Conservation (phyloP, 2,797 vertebrate genomes). For the Lutjanus campechanus region DNA sequence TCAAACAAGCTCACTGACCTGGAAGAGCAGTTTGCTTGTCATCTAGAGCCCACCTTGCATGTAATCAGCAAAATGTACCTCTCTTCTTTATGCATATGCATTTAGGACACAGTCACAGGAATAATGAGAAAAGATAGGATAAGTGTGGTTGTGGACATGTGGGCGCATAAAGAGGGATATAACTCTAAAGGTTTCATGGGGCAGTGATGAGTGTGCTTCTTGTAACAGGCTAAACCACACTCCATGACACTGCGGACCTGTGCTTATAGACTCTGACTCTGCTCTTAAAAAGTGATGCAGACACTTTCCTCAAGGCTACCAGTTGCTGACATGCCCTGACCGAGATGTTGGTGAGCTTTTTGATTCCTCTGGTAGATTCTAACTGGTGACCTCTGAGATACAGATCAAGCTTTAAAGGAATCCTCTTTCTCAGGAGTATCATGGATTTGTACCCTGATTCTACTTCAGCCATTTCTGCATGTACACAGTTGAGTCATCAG, state of each 20-base stretch:
- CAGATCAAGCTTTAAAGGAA: not conserved
- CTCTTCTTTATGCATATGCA: constrained; percentile 36
- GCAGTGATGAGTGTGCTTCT: constrained; percentile 11
- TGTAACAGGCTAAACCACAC: not conserved
- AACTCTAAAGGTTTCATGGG: not conserved
- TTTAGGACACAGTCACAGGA: constrained; percentile 33
- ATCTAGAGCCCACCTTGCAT: constrained; percentile 49
- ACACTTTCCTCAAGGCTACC: not conserved
- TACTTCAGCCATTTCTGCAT: constrained; percentile 6
- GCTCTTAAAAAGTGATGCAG: constrained; percentile 22
- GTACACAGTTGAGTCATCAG: constrained; percentile 19
- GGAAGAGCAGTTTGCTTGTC: constrained; percentile 52
- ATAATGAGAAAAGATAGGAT: constrained; percentile 4
- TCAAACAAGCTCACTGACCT: constrained; percentile 58
- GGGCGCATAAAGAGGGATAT: constrained; percentile 11
- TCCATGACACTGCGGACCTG: not conserved
- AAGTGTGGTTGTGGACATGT: constrained; percentile 7
- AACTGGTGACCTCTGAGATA: not conserved
- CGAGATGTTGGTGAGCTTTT: not conserved
- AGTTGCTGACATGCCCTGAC: not conserved
- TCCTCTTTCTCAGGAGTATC: not conserved
- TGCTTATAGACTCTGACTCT: not conserved
- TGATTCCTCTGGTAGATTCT: not conserved
- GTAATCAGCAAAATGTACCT: constrained; percentile 50
- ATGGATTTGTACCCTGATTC: not conserved